phyloP scores from a whole-genome alignment of 2,888 invertebrate genomes.

The Mermis nigrescens region DNA sequence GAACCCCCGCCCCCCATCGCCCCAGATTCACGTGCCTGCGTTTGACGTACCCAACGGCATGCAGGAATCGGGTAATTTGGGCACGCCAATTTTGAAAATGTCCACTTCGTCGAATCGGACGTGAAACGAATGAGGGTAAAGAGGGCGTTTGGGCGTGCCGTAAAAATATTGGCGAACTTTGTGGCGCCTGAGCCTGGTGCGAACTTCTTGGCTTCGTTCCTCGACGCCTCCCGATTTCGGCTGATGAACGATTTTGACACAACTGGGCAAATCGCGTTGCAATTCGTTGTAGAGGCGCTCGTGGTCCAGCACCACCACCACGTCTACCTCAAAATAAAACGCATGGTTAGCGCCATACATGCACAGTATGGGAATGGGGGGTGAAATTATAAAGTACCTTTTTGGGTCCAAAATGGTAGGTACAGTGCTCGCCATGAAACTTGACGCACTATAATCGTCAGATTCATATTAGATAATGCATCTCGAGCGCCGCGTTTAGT shows the following conservation, averaged over 20 bases:
- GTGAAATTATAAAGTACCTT: too few relatives aligned
- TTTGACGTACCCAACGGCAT: too few relatives aligned
- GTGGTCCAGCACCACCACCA: conserved; percentile 82
- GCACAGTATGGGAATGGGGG: too few relatives aligned
- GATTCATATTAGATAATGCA: too few relatives aligned
- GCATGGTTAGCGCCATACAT: too few relatives aligned
- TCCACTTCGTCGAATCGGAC: conserved; percentile 75
- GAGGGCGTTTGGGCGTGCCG: conserved; percentile 64
- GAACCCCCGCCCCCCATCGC: too few relatives aligned
- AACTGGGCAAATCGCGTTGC: conserved; percentile 71
- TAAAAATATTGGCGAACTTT: conserved; percentile 65
- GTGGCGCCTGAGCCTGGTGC: conserved; percentile 16
- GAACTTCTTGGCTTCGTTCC: conserved; percentile 16
- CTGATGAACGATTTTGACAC: conserved; percentile 70
- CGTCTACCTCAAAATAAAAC: too few relatives aligned
- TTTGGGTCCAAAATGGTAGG: too few relatives aligned
- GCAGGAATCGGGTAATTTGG: conserved; percentile 80
- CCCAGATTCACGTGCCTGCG: too few relatives aligned
- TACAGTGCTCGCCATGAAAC: too few relatives aligned
- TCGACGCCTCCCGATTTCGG: conserved; percentile 86
- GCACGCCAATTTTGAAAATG: conserved; percentile 36
- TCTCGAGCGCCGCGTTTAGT: too few relatives aligned
- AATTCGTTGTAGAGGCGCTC: conserved; percentile 85
- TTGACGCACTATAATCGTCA: too few relatives aligned
- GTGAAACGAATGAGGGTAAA: conserved; percentile 42